A percentile compares a stretch with the other conserved stretches of the same genome.
Conservation (phyloP, 2,797 vertebrate species). For the Pseudochirops corinnae region DNA sequence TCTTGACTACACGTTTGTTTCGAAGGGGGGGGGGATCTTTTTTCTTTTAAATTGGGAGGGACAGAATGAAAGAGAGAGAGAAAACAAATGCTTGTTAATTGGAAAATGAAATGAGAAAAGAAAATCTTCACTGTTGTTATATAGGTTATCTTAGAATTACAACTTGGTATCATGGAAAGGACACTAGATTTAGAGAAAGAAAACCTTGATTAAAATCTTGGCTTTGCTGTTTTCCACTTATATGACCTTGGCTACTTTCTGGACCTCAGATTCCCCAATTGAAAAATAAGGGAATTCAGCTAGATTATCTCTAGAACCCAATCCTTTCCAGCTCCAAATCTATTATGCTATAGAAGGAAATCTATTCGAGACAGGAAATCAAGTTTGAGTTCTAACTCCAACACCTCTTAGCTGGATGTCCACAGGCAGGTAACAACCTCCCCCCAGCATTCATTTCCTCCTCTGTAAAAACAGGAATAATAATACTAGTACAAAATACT, state of each 20-base stretch:
- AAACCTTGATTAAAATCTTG: background rate
- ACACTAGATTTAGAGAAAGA: background rate
- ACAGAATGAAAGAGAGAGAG: background rate
- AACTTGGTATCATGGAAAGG: background rate
- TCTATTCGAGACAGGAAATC: background rate
- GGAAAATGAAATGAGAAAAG: background rate
- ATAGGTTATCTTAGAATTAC: background rate
- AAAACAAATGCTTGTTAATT: background rate
- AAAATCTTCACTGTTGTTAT: background rate
- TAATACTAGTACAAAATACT: background rate
- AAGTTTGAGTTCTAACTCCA: background rate
- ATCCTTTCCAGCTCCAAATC: background rate
- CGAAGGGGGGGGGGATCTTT: background rate
- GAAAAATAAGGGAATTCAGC: background rate
- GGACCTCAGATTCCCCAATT: background rate
- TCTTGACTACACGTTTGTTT: background rate
- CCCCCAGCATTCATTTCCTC: background rate
- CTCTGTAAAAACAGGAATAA: background rate
- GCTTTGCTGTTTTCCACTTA: background rate
- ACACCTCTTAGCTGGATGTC: background rate
- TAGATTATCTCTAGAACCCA: background rate
- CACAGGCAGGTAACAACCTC: background rate
- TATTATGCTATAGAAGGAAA: background rate
- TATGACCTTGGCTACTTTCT: background rate
- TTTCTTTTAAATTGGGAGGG: background rate